A percentile compares a stretch with the other conserved stretches of the same genome.
These are phyloP conservation scores for Orchestes rusci DNA, from an alignment of 2,888 invertebrate species.

Conservation along the genomic window DNA sequence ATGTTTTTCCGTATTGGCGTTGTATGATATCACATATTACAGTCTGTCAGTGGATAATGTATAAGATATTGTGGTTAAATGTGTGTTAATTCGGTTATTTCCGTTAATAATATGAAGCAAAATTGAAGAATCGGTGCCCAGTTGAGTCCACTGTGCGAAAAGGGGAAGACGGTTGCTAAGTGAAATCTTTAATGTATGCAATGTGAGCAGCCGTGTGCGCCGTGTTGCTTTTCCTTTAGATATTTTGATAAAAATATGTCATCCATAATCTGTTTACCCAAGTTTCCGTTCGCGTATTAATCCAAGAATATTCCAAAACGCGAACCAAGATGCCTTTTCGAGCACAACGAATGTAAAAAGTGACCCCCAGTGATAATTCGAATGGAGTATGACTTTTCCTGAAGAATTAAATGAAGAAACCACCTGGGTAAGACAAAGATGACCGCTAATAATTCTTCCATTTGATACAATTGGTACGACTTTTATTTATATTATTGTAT, in stretches of 20 bases:
- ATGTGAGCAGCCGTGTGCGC: slow-evolving; percentile 35
- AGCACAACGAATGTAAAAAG: too few relatives aligned
- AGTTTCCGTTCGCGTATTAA: slow-evolving; percentile 22
- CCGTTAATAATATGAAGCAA: too few relatives aligned
- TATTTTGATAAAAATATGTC: slow-evolving; percentile 33
- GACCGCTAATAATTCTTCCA: slow-evolving; percentile 21
- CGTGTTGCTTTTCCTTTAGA: slow-evolving; percentile 30
- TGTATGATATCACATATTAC: too few relatives aligned
- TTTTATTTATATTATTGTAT: slow-evolving; percentile 2
- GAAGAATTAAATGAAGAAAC: slow-evolving; percentile 36
- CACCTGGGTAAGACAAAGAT: slow-evolving; percentile 37
- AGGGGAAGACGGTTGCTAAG: slow-evolving; percentile 43
- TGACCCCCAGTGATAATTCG: too few relatives aligned
- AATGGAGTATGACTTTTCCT: slow-evolving; percentile 25
- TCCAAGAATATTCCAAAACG: too few relatives aligned
- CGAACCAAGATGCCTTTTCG: too few relatives aligned
- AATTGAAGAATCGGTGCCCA: slow-evolving; percentile 22
- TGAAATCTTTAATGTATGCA: slow-evolving; percentile 43
- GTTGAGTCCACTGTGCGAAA: slow-evolving; percentile 38
- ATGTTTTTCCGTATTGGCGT: too few relatives aligned
- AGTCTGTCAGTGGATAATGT: too few relatives aligned
- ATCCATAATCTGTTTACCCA: slow-evolving; percentile 31
- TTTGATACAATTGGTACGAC: slow-evolving; percentile 10
- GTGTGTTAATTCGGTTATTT: too few relatives aligned
- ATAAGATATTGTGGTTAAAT: too few relatives aligned